phyloP scores from a whole-genome alignment of 64 coral and sea anemone genomes.

The Platygyra sinensis region DNA sequence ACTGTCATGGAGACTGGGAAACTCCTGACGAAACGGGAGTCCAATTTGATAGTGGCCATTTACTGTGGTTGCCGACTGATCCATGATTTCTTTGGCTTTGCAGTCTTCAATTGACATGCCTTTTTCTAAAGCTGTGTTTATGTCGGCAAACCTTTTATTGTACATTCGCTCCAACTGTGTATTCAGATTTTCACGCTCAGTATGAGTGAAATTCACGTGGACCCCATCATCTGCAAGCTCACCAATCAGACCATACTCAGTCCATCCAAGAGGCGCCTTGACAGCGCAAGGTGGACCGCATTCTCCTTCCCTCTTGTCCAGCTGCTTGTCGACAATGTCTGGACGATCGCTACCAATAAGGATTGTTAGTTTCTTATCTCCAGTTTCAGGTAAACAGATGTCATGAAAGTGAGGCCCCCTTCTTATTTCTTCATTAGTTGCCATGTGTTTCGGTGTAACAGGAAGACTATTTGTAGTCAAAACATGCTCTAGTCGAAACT shows the following conservation, averaged over 20 bases:
- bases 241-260: constrained; percentile 46
- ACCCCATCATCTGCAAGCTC: not conserved
- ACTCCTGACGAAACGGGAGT: constrained; percentile 70
- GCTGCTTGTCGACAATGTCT: too few species aligned
- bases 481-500: too few species aligned
- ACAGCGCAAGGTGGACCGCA: constrained; percentile 43
- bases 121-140: not conserved
- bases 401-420: too few species aligned
- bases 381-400: too few species aligned
- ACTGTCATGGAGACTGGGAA: constrained; percentile 72
- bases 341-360: too few species aligned
- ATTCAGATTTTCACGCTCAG: constrained; percentile 34
- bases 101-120: too few species aligned
- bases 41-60: constrained; percentile 67
- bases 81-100: constrained; percentile 42
- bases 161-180: constrained; percentile 38
- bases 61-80: constrained; percentile 37
- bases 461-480: too few species aligned
- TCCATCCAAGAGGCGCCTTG: constrained; percentile 52
- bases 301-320: constrained; percentile 35
- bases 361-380: too few species aligned
- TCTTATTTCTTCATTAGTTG: too few species aligned
- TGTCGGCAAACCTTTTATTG: constrained; percentile 33
- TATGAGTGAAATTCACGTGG: not conserved
- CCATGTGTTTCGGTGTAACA: too few species aligned